Percentiles rank a stretch among this genome's conserved stretches.
phyloP scores from a whole-genome alignment of 2,888 invertebrate genomes.

The Beris chalybata region DNA sequence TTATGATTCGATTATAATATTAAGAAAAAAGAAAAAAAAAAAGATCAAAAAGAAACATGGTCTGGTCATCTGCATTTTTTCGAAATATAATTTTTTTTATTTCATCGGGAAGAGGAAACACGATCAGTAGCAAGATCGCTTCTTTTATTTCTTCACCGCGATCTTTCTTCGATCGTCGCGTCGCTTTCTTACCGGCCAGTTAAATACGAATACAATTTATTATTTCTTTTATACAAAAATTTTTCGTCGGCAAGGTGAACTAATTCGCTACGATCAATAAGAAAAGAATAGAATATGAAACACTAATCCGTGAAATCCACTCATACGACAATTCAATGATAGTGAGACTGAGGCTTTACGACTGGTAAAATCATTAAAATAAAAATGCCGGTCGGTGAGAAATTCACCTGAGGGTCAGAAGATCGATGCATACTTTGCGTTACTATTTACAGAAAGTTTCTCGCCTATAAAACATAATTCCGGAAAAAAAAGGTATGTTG shows the following conservation, averaged over 20 bases:
- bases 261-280: constrained; percentile 24
- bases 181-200: not conserved
- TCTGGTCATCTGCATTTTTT: constrained; percentile 21
- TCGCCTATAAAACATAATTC: too few species aligned
- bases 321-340: constrained; percentile 8
- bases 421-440: too few species aligned
- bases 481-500: too few species aligned
- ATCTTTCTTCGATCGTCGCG: constrained; percentile 2
- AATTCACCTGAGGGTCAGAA: too few species aligned
- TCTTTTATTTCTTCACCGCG: not conserved
- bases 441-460: too few species aligned
- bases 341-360: too few species aligned
- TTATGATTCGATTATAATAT: constrained; percentile 29
- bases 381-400: too few species aligned
- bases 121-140: constrained; percentile 2
- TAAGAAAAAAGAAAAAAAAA: not conserved
- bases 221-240: too few species aligned
- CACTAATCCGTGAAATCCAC: constrained; percentile 9
- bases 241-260: constrained; percentile 5
- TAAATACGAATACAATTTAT: too few species aligned
- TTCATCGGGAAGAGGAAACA: not conserved
- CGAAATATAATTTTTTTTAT: not conserved
- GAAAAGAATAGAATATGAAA: constrained; percentile 6
- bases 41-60: constrained; percentile 1
- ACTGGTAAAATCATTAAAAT: too few species aligned